Evolutionary conservation across 2,113 vertebrate genomes (phyloP).

Genomic region (Psittacara wagleri): DNA sequence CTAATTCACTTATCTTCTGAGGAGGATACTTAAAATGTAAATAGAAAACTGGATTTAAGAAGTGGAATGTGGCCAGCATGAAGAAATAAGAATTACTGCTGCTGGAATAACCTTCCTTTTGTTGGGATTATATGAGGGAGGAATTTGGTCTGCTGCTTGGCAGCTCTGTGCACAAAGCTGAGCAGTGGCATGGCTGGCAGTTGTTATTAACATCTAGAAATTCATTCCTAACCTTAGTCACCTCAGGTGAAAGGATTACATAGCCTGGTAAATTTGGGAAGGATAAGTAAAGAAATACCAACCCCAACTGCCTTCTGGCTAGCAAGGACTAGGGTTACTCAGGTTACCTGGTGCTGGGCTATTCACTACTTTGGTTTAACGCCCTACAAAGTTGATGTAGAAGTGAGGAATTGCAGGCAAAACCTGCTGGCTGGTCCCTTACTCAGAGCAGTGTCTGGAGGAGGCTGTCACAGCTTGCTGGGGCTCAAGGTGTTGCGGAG

Average conservation of each 20-base stretch:
- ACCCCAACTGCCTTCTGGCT: background rate
- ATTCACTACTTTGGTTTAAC: background rate
- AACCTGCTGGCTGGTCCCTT: background rate
- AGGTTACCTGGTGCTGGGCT: background rate
- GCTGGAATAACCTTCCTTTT: background rate
- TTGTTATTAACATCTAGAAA: constrained; percentile 49
- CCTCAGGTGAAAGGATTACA: constrained; percentile 5
- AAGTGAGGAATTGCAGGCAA: background rate
- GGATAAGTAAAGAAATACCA: background rate
- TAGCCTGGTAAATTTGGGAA: constrained; percentile 40
- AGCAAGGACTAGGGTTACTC: background rate
- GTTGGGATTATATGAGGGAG: background rate
- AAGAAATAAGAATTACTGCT: background rate
- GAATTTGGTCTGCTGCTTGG: background rate
- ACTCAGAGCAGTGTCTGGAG: background rate
- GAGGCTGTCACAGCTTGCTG: background rate
- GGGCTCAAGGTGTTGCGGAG: fast-evolving
- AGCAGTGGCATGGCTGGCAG: background rate
- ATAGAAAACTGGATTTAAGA: constrained; percentile 1
- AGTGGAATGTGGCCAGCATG: background rate
- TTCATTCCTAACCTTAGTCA: constrained; percentile 21
- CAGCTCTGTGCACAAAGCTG: background rate
- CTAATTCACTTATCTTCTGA: background rate
- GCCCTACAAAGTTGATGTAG: background rate
- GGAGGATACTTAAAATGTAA: constrained; percentile 5